phyloP scores from a whole-genome alignment of 64 coral and sea anemone species.

The Cladopsammia gracilis region DNA sequence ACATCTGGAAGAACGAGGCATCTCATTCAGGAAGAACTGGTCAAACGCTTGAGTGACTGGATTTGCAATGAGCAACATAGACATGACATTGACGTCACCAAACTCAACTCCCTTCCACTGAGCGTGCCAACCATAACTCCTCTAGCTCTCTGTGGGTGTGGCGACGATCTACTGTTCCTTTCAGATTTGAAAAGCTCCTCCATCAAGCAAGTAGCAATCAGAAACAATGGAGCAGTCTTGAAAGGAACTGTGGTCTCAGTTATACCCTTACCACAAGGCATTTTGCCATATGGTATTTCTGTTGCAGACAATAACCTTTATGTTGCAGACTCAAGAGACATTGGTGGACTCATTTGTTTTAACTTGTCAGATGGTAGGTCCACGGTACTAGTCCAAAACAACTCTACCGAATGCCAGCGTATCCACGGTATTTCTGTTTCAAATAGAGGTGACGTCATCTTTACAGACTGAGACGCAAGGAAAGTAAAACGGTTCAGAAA shows the following conservation, averaged over 20 bases:
- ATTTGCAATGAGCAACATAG: not conserved
- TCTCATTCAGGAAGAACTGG: not conserved
- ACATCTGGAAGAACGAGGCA: not conserved
- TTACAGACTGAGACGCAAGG: constrained; percentile 55
- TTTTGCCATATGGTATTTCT: constrained; percentile 57
- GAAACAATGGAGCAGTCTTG: constrained; percentile 9
- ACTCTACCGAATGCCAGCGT: constrained; percentile 29
- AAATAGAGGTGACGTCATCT: constrained; percentile 21
- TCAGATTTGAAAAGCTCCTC: not conserved
- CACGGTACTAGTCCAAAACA: constrained; percentile 33
- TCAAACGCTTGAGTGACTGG: not conserved
- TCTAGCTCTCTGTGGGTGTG: not conserved
- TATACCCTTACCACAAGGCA: not conserved
- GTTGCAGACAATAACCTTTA: constrained; percentile 21
- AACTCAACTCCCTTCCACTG: constrained; percentile 1
- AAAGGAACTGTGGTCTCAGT: constrained; percentile 4
- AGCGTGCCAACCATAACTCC: not conserved
- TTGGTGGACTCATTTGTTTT: constrained; percentile 40
- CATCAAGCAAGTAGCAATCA: not conserved
- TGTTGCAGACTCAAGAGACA: constrained; percentile 62
- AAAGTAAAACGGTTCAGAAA: constrained; percentile 24
- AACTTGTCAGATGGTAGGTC: constrained; percentile 23
- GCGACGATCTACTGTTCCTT: not conserved
- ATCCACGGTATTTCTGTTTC: constrained; percentile 44
- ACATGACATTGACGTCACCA: not conserved